Evolutionary conservation across 2,888 invertebrate species (phyloP).

Genomic region (Andricus quercusramuli): DNA sequence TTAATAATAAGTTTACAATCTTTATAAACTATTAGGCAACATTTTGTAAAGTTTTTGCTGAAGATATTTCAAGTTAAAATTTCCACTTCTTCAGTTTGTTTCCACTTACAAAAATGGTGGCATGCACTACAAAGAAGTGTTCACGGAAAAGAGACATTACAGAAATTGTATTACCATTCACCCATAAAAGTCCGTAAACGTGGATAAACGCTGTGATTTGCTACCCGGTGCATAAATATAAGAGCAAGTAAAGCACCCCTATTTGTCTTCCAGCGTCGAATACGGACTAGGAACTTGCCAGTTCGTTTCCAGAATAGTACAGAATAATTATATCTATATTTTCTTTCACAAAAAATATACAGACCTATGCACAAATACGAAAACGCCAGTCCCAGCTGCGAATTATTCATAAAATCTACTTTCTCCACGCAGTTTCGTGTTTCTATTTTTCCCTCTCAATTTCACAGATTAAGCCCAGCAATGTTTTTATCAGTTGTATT

Average conservation of each 20-base stretch:
- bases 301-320: background rate
- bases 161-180: background rate
- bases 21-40: no score
- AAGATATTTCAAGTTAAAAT: no score
- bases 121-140: background rate
- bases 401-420: background rate
- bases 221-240: background rate
- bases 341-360: background rate
- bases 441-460: background rate
- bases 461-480: background rate
- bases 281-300: background rate
- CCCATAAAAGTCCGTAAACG: background rate
- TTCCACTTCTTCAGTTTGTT: no score
- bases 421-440: background rate
- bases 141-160: background rate
- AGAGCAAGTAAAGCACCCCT: background rate
- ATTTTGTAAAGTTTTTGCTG: no score
- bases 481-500: background rate
- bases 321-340: background rate
- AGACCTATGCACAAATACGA: background rate
- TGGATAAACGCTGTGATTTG: conserved; percentile 5
- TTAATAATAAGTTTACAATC: no score
- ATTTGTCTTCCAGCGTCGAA: background rate
- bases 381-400: background rate
- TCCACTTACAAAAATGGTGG: background rate